Percentiles rank a stretch among this genome's conserved stretches.
Evolutionary conservation across 2,797 vertebrate species (phyloP).

Genomic region (Threskiornis aethiopicus): DNA sequence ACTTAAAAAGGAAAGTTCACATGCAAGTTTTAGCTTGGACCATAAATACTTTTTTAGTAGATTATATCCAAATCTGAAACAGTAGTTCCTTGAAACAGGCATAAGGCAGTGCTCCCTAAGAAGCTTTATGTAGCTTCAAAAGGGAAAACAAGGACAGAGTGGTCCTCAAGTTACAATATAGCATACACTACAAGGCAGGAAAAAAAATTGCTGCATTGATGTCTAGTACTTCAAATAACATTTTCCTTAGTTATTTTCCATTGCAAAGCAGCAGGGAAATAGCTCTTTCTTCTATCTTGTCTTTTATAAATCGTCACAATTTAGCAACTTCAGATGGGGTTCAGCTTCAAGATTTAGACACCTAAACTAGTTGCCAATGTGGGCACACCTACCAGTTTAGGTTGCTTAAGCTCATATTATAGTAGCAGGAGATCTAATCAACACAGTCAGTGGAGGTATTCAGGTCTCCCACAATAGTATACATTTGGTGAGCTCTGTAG

Average conservation of each 20-base stretch:
- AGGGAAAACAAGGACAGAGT: not conserved
- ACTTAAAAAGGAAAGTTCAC: not conserved
- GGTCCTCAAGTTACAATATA: not conserved
- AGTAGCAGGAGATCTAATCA: not conserved
- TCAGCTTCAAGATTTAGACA: not conserved
- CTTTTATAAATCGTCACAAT: not conserved
- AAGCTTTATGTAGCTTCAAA: not conserved
- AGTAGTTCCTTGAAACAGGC: not conserved
- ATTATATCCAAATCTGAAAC: not conserved
- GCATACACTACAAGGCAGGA: not conserved
- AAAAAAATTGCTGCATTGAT: not conserved
- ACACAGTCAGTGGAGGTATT: no score
- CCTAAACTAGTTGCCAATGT: not conserved
- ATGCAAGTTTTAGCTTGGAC: not conserved
- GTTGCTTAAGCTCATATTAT: fast-evolving
- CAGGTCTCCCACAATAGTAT: not conserved
- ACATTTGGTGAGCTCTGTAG: not conserved
- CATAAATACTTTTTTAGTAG: not conserved
- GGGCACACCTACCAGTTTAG: not conserved
- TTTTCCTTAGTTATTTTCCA: not conserved
- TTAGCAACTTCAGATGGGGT: not conserved
- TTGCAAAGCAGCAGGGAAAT: not conserved
- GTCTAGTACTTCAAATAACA: not conserved
- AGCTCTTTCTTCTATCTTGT: not conserved
- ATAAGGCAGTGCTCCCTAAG: not conserved